Conservation (phyloP, 2,113 vertebrate species). For the Anthoscopus minutus region DNA sequence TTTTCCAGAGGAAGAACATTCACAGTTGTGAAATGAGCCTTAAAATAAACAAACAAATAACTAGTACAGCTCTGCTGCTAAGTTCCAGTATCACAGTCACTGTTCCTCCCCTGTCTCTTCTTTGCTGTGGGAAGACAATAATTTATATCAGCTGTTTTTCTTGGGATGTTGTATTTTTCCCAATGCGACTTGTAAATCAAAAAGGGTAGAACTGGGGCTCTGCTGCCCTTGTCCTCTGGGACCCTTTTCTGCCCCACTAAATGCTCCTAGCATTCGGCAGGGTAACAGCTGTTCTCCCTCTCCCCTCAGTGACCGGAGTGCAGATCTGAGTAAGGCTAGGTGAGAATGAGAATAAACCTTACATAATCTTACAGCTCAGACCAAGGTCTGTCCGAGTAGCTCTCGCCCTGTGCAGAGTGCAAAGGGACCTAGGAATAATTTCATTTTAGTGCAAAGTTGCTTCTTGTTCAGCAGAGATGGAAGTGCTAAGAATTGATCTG, state of each 20-base stretch:
- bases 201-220: neutral
- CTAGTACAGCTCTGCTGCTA: neutral
- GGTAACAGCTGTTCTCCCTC: neutral
- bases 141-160: constrained; percentile 43
- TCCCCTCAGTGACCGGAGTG: neutral
- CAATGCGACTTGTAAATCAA: neutral
- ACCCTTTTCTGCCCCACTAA: neutral
- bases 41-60: constrained; percentile 55
- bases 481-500: neutral
- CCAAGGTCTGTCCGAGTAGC: neutral
- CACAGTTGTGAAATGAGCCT: constrained; percentile 41
- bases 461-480: neutral
- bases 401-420: neutral
- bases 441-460: neutral
- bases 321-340: neutral
- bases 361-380: neutral
- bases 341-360: neutral
- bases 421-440: neutral
- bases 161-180: neutral
- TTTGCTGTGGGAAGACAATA: constrained; percentile 47
- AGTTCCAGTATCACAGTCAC: constrained; percentile 20
- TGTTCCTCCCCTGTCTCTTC: neutral
- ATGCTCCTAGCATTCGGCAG: accelerated
- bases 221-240: neutral
- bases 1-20: constrained; percentile 41